Percentiles rank a stretch among this genome's conserved stretches.
Conservation (phyloP, 1,140 invertebrate genomes). For the Apocrypta bakeri region DNA sequence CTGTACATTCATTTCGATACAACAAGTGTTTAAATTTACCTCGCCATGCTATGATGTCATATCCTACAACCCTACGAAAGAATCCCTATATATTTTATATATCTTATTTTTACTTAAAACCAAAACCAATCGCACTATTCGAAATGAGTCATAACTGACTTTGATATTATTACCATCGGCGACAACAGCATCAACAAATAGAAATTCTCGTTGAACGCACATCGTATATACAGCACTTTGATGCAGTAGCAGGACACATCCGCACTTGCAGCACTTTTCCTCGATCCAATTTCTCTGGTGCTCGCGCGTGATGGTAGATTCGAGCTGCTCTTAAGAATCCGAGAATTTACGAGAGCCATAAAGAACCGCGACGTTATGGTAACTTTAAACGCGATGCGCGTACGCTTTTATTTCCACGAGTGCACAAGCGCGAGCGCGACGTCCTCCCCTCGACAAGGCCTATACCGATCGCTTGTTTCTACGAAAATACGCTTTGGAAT, state of each 20-base stretch:
- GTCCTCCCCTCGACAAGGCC: background rate
- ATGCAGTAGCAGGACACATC: background rate
- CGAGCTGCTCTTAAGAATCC: slow-evolving; percentile 55
- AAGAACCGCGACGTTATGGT: slow-evolving; percentile 65
- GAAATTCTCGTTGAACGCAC: background rate
- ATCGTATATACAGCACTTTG: background rate
- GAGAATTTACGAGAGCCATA: slow-evolving; percentile 65
- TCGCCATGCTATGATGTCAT: too few relatives aligned
- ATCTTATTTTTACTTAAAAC: too few relatives aligned
- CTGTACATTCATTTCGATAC: too few relatives aligned
- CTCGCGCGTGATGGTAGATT: slow-evolving; percentile 23
- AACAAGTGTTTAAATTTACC: too few relatives aligned
- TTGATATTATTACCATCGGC: too few relatives aligned
- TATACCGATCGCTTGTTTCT: background rate
- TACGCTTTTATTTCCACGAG: slow-evolving; percentile 63
- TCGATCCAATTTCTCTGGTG: slow-evolving; percentile 47
- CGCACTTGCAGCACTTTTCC: slow-evolving; percentile 31
- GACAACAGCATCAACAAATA: background rate
- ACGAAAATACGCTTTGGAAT: background rate
- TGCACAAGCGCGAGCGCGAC: slow-evolving; percentile 48
- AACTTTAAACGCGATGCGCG: slow-evolving; percentile 56
- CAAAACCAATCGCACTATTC: background rate
- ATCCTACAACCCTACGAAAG: too few relatives aligned
- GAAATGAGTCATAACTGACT: too few relatives aligned
- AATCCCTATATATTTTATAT: too few relatives aligned